A percentile compares a stretch with the other conserved stretches of the same genome.
phyloP scores from a whole-genome alignment of 2,797 vertebrate species.

The Smutsia gigantea region DNA sequence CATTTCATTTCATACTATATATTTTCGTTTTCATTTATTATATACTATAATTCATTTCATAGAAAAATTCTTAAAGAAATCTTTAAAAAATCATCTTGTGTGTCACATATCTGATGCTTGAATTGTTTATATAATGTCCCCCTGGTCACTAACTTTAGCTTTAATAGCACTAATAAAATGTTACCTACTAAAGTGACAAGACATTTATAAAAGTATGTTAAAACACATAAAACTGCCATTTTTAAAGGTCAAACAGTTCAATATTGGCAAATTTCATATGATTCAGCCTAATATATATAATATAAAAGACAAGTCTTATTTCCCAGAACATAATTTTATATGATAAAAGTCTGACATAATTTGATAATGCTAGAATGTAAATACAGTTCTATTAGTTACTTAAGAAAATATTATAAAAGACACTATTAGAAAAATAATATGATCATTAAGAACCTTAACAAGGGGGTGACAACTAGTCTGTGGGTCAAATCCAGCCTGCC shows the following conservation, averaged over 20 bases:
- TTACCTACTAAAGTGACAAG: not conserved
- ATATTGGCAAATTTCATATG: not conserved
- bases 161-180: not conserved
- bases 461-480: not conserved
- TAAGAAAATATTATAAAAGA: not conserved
- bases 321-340: not conserved
- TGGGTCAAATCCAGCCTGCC: not conserved
- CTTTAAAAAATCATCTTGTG: not conserved
- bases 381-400: not conserved
- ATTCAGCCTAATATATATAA: not conserved
- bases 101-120: not conserved
- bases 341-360: not conserved
- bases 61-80: not conserved
- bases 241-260: not conserved
- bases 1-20: too few species aligned
- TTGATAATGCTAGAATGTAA: not conserved
- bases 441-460: not conserved
- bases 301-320: conserved; percentile 37
- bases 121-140: not conserved
- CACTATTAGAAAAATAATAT: not conserved
- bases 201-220: conserved; percentile 28
- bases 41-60: not conserved
- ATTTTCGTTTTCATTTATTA: too few species aligned
- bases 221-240: not conserved
- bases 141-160: not conserved